Evolutionary conservation across 1,140 invertebrate genomes (phyloP).

Genomic region (Trichonephila clavipes): DNA sequence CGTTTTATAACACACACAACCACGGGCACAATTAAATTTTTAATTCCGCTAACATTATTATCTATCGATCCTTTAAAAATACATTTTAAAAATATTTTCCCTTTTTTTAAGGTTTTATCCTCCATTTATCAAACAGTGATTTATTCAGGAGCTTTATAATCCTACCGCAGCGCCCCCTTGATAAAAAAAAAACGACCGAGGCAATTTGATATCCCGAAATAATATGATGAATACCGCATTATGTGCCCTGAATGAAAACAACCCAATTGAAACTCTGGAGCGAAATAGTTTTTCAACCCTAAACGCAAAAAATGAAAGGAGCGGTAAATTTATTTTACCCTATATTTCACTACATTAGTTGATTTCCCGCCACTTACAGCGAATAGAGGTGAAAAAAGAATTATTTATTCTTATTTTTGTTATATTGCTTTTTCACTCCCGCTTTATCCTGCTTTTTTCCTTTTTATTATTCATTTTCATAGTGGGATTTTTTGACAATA

Average conservation of each 20-base stretch:
- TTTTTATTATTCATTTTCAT: background rate
- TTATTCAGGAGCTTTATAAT: conserved; percentile 27
- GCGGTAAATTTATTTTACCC: conserved; percentile 40
- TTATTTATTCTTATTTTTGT: background rate
- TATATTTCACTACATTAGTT: conserved; percentile 60
- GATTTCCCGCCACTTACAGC: conserved; percentile 26
- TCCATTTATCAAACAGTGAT: conserved; percentile 55
- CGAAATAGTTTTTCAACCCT: conserved; percentile 25
- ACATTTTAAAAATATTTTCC: background rate
- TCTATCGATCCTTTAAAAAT: background rate
- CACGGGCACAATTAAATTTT: background rate
- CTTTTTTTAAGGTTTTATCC: conserved; percentile 46
- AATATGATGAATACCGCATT: conserved; percentile 61
- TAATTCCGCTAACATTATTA: too few relatives aligned
- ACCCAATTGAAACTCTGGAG: conserved; percentile 25
- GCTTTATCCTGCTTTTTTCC: background rate
- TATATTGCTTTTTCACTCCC: background rate
- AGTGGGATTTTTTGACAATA: background rate
- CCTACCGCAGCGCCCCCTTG: background rate
- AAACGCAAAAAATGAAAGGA: conserved; percentile 30
- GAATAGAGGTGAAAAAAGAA: background rate
- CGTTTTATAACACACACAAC: background rate
- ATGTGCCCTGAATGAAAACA: conserved; percentile 62
- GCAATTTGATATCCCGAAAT: conserved; percentile 33
- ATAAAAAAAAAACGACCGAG: background rate